These are phyloP conservation scores for Pangasius macronema DNA, from an alignment of 2,797 vertebrate genomes.

Conservation along the genomic window DNA sequence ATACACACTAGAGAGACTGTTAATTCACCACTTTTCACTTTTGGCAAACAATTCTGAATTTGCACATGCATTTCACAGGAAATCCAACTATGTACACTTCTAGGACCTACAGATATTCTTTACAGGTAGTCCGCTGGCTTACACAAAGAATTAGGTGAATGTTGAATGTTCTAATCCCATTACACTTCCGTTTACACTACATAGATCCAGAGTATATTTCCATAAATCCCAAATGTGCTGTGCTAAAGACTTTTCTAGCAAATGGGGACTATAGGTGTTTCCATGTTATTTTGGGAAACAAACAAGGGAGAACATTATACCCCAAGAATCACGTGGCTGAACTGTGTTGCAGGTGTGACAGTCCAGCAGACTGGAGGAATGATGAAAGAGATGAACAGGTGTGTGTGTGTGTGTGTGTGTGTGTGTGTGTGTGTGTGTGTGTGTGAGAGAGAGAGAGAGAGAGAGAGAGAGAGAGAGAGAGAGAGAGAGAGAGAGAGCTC, in stretches of 20 bases:
- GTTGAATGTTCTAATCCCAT: not conserved
- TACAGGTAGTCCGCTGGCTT: not conserved
- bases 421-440: slow-evolving; percentile 43
- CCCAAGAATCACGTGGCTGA: slow-evolving; percentile 68
- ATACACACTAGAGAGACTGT: not conserved
- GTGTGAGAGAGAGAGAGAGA: not conserved
- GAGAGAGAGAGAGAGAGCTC: not conserved
- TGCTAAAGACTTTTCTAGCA: slow-evolving; percentile 63
- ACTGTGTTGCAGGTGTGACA: slow-evolving; percentile 68
- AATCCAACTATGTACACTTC: not conserved
- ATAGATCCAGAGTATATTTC: not conserved
- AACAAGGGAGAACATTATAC: slow-evolving; percentile 74
- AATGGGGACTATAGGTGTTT: slow-evolving; percentile 70
- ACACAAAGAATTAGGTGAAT: not conserved
- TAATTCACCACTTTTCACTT: not conserved
- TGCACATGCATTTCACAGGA: not conserved
- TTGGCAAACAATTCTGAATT: not conserved
- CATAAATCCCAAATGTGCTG: slow-evolving; percentile 38
- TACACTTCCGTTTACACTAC: not conserved
- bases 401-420: slow-evolving; percentile 51
- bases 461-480: not conserved
- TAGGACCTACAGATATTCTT: not conserved
- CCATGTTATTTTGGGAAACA: slow-evolving; percentile 77
- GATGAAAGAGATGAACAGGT: slow-evolving; percentile 81
- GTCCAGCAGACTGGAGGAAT: slow-evolving; percentile 62